Conservation (phyloP, 2,113 vertebrate genomes). For the Zosterops borbonicus region DNA sequence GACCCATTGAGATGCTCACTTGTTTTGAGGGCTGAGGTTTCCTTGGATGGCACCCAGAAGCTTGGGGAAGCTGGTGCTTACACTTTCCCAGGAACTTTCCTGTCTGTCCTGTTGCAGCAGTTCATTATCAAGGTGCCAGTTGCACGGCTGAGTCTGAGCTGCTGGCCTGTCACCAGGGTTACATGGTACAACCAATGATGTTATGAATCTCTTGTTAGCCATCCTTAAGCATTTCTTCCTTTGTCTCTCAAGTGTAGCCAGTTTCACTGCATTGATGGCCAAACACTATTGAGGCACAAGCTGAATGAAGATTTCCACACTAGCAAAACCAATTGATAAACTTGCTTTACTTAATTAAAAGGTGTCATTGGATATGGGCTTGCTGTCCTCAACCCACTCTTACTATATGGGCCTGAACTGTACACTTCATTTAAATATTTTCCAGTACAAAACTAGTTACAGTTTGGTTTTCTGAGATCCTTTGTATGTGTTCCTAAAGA, state of each 20-base stretch:
- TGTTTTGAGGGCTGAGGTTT: background rate
- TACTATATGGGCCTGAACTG: background rate
- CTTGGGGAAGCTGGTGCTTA: background rate
- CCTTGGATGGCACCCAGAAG: background rate
- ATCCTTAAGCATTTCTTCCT: background rate
- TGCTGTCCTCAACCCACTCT: background rate
- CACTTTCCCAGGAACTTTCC: background rate
- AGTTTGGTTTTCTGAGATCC: background rate
- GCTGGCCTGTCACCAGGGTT: background rate
- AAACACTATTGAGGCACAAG: background rate
- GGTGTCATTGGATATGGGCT: background rate
- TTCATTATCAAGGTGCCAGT: background rate
- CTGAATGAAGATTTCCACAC: background rate
- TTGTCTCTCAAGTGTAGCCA: background rate
- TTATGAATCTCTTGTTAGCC: background rate
- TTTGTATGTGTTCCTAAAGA: background rate
- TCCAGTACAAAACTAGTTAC: background rate
- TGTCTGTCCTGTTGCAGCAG: background rate
- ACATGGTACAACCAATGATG: background rate
- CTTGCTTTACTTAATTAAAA: background rate
- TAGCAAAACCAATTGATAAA: background rate
- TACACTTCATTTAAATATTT: background rate
- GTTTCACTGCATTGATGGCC: background rate
- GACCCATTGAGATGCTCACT: accelerated
- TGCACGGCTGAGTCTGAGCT: background rate